These are phyloP conservation scores for Ammodytes dubius DNA, from an alignment of 2,113 vertebrate species.

Conservation along the genomic window DNA sequence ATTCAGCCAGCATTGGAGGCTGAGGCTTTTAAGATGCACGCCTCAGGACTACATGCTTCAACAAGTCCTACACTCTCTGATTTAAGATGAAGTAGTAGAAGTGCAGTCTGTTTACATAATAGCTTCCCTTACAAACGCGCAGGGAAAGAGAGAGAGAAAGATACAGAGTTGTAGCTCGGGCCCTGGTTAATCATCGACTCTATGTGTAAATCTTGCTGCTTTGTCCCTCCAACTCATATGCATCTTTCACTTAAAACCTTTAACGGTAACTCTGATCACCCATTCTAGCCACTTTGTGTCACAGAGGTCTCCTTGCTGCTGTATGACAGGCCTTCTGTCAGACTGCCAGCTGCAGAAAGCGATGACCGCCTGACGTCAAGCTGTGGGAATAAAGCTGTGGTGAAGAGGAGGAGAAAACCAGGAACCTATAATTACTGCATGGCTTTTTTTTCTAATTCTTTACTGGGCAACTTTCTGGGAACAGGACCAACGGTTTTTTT, in stretches of 20 bases:
- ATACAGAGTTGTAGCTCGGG: constrained; percentile 12
- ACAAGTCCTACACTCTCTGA: constrained; percentile 43
- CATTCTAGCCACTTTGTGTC: background rate
- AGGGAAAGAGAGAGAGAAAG: constrained; percentile 26
- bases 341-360: constrained; percentile 29
- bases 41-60: constrained; percentile 44
- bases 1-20: constrained; percentile 32
- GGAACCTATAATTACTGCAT: constrained; percentile 57
- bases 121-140: constrained; percentile 11
- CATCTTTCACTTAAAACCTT: background rate
- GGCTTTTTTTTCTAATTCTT: constrained; percentile 53
- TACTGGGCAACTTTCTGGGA: constrained; percentile 29
- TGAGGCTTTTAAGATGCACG: constrained; percentile 48
- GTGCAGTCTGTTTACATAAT: constrained; percentile 55
- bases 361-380: constrained; percentile 66
- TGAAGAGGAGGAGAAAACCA: constrained; percentile 46
- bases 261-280: background rate
- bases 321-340: constrained; percentile 21
- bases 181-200: background rate
- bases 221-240: background rate
- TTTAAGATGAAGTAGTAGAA: constrained; percentile 31
- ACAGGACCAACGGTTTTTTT: background rate
- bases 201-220: constrained; percentile 2
- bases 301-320: background rate
- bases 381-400: constrained; percentile 68